These are phyloP conservation scores for Dasyprocta punctata DNA, from an alignment of 2,113 vertebrate genomes.

Conservation along the genomic window DNA sequence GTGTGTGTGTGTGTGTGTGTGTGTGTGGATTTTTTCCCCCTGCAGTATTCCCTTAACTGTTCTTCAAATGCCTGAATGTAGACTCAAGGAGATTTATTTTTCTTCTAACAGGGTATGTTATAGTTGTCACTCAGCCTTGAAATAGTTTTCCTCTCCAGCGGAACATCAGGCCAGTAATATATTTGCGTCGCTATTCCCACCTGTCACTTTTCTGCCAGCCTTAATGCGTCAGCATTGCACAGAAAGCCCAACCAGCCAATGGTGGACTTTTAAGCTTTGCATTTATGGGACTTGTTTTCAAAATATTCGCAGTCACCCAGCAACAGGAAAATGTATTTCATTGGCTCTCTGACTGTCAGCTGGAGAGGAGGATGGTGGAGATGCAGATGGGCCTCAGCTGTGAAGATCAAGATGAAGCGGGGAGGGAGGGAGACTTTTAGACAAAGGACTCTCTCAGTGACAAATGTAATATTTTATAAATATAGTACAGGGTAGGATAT, in stretches of 20 bases:
- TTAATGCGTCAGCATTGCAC: constrained; percentile 63
- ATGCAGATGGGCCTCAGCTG: background rate
- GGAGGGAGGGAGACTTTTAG: background rate
- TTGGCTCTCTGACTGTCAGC: constrained; percentile 62
- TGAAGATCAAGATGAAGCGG: background rate
- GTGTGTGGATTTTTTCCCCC: background rate
- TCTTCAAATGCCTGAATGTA: constrained; percentile 62
- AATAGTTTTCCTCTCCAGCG: constrained; percentile 80
- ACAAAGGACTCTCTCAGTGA: background rate
- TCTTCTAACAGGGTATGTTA: constrained; percentile 72
- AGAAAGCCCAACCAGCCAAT: constrained; percentile 24
- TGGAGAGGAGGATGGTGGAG: background rate
- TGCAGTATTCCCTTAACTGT: constrained; percentile 58
- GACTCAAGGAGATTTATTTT: constrained; percentile 78
- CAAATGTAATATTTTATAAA: background rate
- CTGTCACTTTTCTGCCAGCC: constrained; percentile 73
- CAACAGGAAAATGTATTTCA: constrained; percentile 74
- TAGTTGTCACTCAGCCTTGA: constrained; percentile 84
- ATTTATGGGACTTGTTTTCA: constrained; percentile 30
- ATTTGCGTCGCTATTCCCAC: constrained; percentile 80
- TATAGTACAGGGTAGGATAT: background rate
- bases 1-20: background rate
- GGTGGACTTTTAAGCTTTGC: background rate
- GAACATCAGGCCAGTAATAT: constrained; percentile 71
- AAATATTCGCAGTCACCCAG: constrained; percentile 39